A percentile compares a stretch with the other conserved stretches of the same genome.
Conservation (phyloP, 2,113 vertebrate genomes). For the Tringa solitaria region DNA sequence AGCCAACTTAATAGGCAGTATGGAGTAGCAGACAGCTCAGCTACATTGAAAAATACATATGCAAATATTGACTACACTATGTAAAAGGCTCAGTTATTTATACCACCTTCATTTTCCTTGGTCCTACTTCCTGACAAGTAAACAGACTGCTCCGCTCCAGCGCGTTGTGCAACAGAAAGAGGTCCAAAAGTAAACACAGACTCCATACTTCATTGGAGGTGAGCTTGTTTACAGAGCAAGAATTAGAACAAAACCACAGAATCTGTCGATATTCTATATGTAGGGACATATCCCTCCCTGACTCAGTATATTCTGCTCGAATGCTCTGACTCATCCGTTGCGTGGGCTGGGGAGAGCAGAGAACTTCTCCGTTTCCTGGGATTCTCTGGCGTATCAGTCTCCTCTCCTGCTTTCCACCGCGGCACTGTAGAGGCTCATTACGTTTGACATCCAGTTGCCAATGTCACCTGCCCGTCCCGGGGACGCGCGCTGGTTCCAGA, state of each 20-base stretch:
- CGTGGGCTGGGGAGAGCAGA: not conserved
- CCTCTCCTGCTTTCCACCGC: not conserved
- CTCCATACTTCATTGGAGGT: conserved; percentile 23
- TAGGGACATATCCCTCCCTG: not conserved
- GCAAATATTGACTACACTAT: conserved; percentile 23
- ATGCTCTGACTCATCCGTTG: not conserved
- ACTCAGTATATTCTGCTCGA: not conserved
- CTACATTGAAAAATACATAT: not conserved
- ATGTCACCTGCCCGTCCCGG: not conserved
- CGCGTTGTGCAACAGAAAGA: conserved; percentile 6
- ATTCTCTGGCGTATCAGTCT: not conserved
- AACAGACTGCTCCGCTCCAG: conserved; percentile 29
- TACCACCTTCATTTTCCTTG: not conserved
- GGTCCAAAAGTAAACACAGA: conserved; percentile 22
- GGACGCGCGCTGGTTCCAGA: not conserved
- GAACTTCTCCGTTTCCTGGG: not conserved
- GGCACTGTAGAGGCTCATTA: rapidly evolving
- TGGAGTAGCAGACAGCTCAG: not conserved
- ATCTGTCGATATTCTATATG: not conserved
- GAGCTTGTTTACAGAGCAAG: conserved; percentile 23
- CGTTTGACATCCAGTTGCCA: not conserved
- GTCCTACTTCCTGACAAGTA: conserved; percentile 15
- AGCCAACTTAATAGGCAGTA: not conserved
- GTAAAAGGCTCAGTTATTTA: conserved; percentile 25
- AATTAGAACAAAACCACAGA: conserved; percentile 2